phyloP scores from a whole-genome alignment of 2,113 vertebrate species.

The Numida meleagris region DNA sequence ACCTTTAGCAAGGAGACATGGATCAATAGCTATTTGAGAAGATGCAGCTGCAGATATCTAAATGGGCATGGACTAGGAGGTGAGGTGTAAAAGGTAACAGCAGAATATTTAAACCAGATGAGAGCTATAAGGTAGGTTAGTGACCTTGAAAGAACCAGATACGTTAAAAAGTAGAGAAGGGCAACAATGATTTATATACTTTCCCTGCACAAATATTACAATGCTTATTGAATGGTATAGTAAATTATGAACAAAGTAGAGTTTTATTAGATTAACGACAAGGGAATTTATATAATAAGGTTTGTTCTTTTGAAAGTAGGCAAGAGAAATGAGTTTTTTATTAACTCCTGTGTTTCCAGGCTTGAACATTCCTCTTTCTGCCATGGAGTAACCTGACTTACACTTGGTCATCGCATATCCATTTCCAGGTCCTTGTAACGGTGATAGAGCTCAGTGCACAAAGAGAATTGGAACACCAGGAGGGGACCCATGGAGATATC shows the following conservation, averaged over 20 bases:
- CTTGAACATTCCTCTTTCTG: background rate
- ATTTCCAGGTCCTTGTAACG: background rate
- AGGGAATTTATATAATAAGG: background rate
- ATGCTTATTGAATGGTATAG: slow-evolving; percentile 40
- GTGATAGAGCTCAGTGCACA: background rate
- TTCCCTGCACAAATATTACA: slow-evolving; percentile 43
- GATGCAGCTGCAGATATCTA: slow-evolving; percentile 50
- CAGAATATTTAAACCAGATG: slow-evolving; percentile 70
- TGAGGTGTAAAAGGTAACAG: slow-evolving; percentile 38
- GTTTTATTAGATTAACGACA: slow-evolving; percentile 40
- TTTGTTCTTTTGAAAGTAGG: background rate
- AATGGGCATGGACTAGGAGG: slow-evolving; percentile 24
- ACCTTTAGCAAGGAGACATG: slow-evolving; percentile 63
- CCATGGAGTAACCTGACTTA: background rate
- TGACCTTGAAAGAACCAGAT: slow-evolving; percentile 53
- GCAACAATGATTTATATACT: slow-evolving; percentile 52
- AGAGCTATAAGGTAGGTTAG: slow-evolving; percentile 44
- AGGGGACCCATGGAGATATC: background rate
- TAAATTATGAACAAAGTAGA: slow-evolving; percentile 55
- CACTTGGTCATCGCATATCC: background rate
- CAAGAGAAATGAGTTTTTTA: background rate
- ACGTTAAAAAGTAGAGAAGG: slow-evolving; percentile 15
- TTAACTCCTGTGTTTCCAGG: background rate
- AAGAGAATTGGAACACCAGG: background rate
- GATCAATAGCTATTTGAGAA: slow-evolving; percentile 55